Evolutionary conservation across 2,113 vertebrate species (phyloP).

Genomic region (Ophthalmotilapia sp.): DNA sequence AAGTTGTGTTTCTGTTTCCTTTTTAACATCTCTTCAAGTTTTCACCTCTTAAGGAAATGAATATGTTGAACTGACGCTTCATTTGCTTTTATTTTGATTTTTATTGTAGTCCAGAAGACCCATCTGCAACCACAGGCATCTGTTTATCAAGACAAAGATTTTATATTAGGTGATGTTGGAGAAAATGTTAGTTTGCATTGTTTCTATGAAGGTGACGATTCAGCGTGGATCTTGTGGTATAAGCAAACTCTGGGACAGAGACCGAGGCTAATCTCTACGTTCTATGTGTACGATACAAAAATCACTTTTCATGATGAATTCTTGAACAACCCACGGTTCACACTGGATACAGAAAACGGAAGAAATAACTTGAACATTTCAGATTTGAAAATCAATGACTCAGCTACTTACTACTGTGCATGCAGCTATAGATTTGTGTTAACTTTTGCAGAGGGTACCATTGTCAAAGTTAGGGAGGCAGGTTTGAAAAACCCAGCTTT

Average conservation of each 20-base stretch:
- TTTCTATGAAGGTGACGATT: background rate
- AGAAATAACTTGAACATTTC: background rate
- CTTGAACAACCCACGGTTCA: background rate
- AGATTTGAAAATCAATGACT: background rate
- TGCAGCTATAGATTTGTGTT: background rate
- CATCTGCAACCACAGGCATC: background rate
- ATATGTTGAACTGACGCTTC: background rate
- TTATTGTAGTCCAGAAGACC: background rate
- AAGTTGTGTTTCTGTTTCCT: background rate
- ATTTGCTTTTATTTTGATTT: background rate
- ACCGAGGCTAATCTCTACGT: background rate
- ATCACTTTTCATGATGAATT: background rate
- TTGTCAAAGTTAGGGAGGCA: background rate
- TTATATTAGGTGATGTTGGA: accelerated
- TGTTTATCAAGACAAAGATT: background rate
- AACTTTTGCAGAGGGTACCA: background rate
- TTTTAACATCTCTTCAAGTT: background rate
- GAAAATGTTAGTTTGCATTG: background rate
- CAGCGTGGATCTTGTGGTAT: constrained; percentile 1
- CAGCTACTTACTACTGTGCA: constrained; percentile 24
- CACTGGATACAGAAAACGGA: background rate
- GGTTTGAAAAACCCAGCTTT: background rate
- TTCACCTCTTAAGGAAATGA: background rate
- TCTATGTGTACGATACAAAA: background rate
- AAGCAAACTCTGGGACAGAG: constrained; percentile 24